Evolutionary conservation across 2,113 vertebrate species (phyloP).

Genomic region (Psittacula cyanocephala): DNA sequence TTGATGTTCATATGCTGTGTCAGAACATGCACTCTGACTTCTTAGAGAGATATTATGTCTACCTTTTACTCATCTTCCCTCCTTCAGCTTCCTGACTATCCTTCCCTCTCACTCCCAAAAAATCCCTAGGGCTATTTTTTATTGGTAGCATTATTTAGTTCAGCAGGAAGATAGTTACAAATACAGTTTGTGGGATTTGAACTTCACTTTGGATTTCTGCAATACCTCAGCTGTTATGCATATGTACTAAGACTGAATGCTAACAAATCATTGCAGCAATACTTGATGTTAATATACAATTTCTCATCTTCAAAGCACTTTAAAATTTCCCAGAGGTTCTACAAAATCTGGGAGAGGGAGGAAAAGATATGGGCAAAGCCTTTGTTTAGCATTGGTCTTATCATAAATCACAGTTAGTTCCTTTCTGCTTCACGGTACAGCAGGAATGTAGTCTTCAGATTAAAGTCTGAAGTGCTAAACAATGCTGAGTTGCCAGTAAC

Average conservation of each 20-base stretch:
- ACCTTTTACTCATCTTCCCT: neutral
- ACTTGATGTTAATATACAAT: conserved; percentile 3
- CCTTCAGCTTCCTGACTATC: neutral
- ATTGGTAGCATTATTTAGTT: conserved; percentile 24
- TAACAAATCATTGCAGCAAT: conserved; percentile 56
- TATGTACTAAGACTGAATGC: conserved; percentile 21
- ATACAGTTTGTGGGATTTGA: neutral
- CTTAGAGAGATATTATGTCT: neutral
- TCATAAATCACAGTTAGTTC: neutral
- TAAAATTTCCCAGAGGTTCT: conserved; percentile 47
- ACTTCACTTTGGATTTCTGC: conserved; percentile 15
- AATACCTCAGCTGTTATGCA: conserved; percentile 55
- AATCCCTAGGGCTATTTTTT: neutral
- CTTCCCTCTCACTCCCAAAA: neutral
- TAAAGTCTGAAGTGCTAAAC: conserved; percentile 33
- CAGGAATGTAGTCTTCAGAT: neutral
- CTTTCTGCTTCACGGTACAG: neutral
- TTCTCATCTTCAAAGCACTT: conserved; percentile 56
- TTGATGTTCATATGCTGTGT: conserved; percentile 43
- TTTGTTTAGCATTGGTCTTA: conserved; percentile 19
- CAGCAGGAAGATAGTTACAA: neutral
- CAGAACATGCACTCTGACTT: conserved; percentile 11
- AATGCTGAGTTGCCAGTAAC: conserved; percentile 16
- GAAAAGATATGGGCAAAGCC: neutral
- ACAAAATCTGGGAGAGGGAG: conserved; percentile 20